Percentiles rank a stretch among this genome's conserved stretches.
phyloP scores from a whole-genome alignment of 2,113 vertebrate species.

The Micronycteris hirsuta region DNA sequence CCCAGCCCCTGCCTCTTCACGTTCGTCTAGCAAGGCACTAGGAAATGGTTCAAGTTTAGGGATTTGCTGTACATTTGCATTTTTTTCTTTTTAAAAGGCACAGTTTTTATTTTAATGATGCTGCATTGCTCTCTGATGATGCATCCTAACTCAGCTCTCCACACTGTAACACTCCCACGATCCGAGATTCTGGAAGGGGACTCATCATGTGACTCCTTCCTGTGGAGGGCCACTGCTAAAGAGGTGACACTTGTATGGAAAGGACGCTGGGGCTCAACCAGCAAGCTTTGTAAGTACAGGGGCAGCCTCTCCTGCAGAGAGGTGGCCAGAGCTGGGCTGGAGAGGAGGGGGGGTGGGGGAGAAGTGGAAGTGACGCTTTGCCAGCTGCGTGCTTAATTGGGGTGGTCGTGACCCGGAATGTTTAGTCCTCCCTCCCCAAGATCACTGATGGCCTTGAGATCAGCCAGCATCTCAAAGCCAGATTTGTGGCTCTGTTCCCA shows the following conservation, averaged over 20 bases:
- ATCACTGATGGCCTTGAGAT: conserved; percentile 51
- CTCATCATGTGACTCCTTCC: background rate
- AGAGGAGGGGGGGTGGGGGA: background rate
- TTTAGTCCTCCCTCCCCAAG: too few relatives aligned
- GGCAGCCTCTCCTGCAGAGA: background rate
- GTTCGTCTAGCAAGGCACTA: conserved; percentile 92
- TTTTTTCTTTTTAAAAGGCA: conserved; percentile 80
- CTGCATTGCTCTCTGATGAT: conserved; percentile 68
- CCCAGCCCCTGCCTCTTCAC: conserved; percentile 26
- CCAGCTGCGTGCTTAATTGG: background rate
- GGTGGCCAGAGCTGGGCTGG: background rate
- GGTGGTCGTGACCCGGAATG: background rate
- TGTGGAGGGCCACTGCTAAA: background rate
- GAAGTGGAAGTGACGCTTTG: background rate
- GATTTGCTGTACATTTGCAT: conserved; percentile 82
- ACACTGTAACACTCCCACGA: background rate
- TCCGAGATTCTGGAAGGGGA: background rate
- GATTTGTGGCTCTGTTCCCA: conserved; percentile 66
- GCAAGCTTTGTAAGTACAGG: background rate
- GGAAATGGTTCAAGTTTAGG: conserved; percentile 92
- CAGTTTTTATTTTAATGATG: conserved; percentile 80
- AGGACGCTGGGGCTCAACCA: background rate
- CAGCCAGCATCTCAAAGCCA: conserved; percentile 62
- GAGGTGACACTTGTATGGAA: background rate
- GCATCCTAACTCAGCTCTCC: conserved; percentile 27